Conservation (phyloP, 1,140 invertebrate genomes). For the Eriocheir sinensis region DNA sequence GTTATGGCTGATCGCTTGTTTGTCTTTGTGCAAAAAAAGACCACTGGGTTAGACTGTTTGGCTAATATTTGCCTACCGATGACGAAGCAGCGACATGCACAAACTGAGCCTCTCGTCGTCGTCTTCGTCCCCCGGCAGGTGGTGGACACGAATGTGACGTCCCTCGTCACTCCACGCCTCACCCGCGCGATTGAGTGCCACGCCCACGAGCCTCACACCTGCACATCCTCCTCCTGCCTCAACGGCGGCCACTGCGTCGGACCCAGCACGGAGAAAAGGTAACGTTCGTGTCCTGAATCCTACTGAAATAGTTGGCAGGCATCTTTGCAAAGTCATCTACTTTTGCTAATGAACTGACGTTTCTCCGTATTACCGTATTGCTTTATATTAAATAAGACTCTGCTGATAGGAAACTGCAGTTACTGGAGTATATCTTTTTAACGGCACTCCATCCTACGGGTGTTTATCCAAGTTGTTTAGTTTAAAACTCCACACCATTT, state of each 20-base stretch:
- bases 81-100: no score
- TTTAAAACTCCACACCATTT: no score
- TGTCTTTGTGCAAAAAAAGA: no score
- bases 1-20: no score
- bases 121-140: not conserved
- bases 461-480: no score
- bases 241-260: conserved; percentile 57
- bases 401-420: not conserved
- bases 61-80: no score
- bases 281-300: not conserved
- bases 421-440: not conserved
- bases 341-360: not conserved
- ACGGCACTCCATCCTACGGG: no score
- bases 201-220: conserved; percentile 21
- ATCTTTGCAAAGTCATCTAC: not conserved
- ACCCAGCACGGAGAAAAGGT: not conserved
- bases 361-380: not conserved
- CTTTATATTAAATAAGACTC: not conserved
- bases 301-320: not conserved
- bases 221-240: conserved; percentile 49
- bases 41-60: no score
- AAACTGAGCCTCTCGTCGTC: no score
- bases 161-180: conserved; percentile 53
- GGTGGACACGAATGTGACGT: conserved; percentile 53
- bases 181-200: conserved; percentile 30